Percentiles rank a stretch among this genome's conserved stretches.
phyloP scores from a whole-genome alignment of 1,140 invertebrate genomes.

The Sinella curviseta region DNA sequence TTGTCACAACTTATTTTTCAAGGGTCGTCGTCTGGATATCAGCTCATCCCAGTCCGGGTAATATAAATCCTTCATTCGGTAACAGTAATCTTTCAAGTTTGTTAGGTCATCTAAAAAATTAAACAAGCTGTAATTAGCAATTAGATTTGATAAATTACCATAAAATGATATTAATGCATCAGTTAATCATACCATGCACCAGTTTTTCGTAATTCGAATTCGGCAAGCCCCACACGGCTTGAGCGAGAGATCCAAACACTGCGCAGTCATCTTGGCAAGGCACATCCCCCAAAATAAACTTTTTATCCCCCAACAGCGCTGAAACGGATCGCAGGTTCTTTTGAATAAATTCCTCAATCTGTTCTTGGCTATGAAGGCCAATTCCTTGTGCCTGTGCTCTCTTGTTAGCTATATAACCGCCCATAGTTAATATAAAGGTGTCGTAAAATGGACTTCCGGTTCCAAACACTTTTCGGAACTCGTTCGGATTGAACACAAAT shows the following conservation, averaged over 20 bases:
- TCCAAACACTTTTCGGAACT: conserved; percentile 14
- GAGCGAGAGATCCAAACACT: conserved; percentile 34
- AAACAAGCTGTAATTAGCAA: background rate
- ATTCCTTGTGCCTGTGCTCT: conserved; percentile 32
- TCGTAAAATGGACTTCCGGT: background rate
- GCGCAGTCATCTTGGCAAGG: conserved; percentile 40
- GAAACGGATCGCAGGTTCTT: conserved; percentile 30
- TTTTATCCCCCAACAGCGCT: conserved; percentile 34
- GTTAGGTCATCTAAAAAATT: conserved; percentile 29
- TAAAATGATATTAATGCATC: background rate
- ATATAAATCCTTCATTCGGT: conserved; percentile 33
- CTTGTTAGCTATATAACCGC: background rate
- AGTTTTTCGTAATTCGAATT: conserved; percentile 35
- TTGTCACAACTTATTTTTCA: too few species aligned
- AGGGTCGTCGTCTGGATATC: conserved; percentile 2
- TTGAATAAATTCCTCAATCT: conserved; percentile 23
- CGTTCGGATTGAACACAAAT: background rate
- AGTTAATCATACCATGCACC: conserved; percentile 10
- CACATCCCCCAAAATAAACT: conserved; percentile 36
- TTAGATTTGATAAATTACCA: background rate
- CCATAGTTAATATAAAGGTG: background rate
- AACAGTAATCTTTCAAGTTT: conserved; percentile 32
- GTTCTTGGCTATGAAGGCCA: conserved; percentile 28
- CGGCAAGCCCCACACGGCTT: conserved; percentile 27
- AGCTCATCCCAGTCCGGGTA: conserved; percentile 34